Evolutionary conservation across 1,140 invertebrate genomes (phyloP), one percentile per base, ranked within the genome.

Genomic region (Bombus waltoni): DNA sequence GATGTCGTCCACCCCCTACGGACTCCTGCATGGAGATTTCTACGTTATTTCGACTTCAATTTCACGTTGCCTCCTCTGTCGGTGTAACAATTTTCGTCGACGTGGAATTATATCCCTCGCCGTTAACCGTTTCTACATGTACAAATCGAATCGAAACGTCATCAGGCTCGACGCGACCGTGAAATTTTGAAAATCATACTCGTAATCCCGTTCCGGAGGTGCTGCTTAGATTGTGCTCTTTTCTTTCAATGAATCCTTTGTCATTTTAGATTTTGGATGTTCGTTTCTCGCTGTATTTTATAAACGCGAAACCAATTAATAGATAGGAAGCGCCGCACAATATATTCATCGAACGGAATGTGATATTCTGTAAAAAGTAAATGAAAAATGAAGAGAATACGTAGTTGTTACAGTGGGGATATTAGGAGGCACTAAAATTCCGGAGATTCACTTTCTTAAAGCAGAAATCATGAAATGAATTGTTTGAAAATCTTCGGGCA

Each of bases 1-100:
- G 88, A 92, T 91, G 88, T 81, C 84, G 76, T 79, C 81, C 70
- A 68, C n/a, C 79, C 87, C 90, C 89, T 81, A 76, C 78, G 87
- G 76, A 72, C 73, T 76, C 72, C 78, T 62, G 74, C 85, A 87
- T 83, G 78, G 75, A 86, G 83, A 83, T 91, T 89, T 85, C 86
- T 83, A 72, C 87, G 70, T 88, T 89, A 85, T 90, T 89, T 83
- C 75, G 75, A 85, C 86, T 87, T 87, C 82, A 84, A 79, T 87
- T 84, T 79, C 75, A 79, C 74, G 38, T 81, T 11, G 42, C 44
- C 71, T 40, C 71, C 25, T 44, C 72, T 53, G 32, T 53, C 57
- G 59, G 40, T 75, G 42, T 62, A 85, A 85, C 73, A 74, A 85
- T 85, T 85, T 85, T 66, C 77, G 28, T 81, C 79, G 71, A 42